Evolutionary conservation across 2,113 vertebrate species (phyloP).

Genomic region (Atractosteus spatula): DNA sequence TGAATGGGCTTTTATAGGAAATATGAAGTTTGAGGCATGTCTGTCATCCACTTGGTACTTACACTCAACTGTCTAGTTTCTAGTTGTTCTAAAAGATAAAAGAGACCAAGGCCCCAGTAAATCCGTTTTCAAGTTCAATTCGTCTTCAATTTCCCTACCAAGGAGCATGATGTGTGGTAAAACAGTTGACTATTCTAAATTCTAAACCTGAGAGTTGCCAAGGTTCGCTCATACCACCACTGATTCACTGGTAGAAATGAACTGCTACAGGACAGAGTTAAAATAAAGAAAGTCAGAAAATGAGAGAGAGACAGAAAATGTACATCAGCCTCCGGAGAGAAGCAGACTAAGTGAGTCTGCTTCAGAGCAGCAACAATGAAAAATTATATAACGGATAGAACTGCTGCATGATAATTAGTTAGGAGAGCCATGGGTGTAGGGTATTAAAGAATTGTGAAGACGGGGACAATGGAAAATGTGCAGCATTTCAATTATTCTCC

Average conservation of each 20-base stretch:
- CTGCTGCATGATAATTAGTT: slow-evolving; percentile 9
- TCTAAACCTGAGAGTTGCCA: no score
- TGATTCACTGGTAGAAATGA: not conserved
- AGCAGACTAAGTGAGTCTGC: not conserved
- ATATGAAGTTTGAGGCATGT: no score
- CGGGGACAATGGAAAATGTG: not conserved
- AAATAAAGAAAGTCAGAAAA: not conserved
- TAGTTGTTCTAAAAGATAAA: no score
- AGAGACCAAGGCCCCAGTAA: no score
- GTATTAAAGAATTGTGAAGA: not conserved
- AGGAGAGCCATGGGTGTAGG: not conserved
- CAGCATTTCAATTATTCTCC: slow-evolving; percentile 16
- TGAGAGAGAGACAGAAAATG: not conserved
- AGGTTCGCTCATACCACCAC: no score
- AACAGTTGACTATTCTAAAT: no score
- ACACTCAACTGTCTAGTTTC: no score
- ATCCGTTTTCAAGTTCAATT: no score
- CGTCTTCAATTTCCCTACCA: no score
- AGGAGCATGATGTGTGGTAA: no score
- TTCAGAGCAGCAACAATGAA: not conserved
- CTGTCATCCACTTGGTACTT: no score
- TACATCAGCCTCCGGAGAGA: not conserved
- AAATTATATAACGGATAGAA: not conserved
- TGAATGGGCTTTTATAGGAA: no score
- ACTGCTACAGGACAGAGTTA: not conserved